Evolutionary conservation across 2,797 vertebrate species (phyloP).

Genomic region (Enteromius paludinosus): DNA sequence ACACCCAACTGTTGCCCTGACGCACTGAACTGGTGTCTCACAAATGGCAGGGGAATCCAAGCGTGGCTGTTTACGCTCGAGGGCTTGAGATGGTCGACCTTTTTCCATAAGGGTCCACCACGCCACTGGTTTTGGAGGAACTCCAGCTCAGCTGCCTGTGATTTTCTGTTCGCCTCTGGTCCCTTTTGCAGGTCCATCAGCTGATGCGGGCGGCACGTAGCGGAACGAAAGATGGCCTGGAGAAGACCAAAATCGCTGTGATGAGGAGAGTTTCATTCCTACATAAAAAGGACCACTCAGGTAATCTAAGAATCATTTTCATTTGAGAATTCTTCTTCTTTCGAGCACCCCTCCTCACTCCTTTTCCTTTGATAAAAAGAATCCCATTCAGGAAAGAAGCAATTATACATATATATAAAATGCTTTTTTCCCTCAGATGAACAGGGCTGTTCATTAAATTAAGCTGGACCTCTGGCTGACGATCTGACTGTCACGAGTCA

Average conservation of each 20-base stretch:
- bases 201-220: constrained; percentile 94
- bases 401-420: constrained; percentile 25
- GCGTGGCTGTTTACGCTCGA: neutral
- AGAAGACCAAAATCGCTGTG: constrained; percentile 93
- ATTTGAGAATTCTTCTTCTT: neutral
- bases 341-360: neutral
- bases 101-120: neutral
- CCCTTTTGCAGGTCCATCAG: constrained; percentile 86
- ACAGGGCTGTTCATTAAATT: constrained; percentile 54
- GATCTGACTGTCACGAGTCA: constrained; percentile 31
- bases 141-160: constrained; percentile 43
- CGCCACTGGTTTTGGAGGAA: neutral
- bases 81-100: constrained; percentile 23
- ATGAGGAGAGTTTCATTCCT: constrained; percentile 92
- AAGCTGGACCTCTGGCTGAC: constrained; percentile 14
- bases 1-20: neutral
- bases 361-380: constrained; percentile 4
- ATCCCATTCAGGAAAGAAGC: constrained; percentile 18
- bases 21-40: neutral
- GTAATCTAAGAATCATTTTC: constrained; percentile 68
- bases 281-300: constrained; percentile 86
- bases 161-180: constrained; percentile 38
- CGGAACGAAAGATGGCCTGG: constrained; percentile 92
- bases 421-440: constrained; percentile 1
- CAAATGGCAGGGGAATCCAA: constrained; percentile 17